Base-by-base conservation (phyloP, 2,888 invertebrate genomes). In the Seira ritae region DNA sequence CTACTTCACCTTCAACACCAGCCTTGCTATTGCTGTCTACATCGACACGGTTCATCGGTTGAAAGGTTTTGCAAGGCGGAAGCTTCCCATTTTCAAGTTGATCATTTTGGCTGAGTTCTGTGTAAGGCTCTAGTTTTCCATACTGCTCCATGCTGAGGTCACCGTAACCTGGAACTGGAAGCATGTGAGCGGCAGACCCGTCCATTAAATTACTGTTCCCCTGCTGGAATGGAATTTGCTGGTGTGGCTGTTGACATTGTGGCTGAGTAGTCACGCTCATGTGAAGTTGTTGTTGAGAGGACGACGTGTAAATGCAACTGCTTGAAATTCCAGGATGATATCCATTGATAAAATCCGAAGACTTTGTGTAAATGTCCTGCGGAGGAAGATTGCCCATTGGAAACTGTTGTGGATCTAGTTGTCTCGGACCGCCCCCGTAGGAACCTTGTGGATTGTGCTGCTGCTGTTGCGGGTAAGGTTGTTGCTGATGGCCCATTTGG, bases 71-170 rank as follows among this genome's bases (percentile, higher is more conserved):
- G 60, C 85, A 85, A n/a, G 77, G 68, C 67, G 82, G 31, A 8
- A 31, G 77, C 68, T 88, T 88, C 60, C 75, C 84, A 22, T 80
- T 31, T 24, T 76, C 75, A 1, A 66, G 31, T 31, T 31, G 31
- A 31, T 31, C 62, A 20, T 92, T 92, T 85, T 93, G 92, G 42
- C 94, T 90, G 79, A 94, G 91, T 87, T 94, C 94, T 4, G 94
- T 93, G 89, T 94, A 94, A 0, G 94, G 93, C 90, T 95, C 95
- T 89, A 95, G 92, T 91, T 95, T 94, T 91, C 92, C 94, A 90
- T 92, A 82, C 89, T 90, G 92, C 91, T 93, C 93, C 88, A 94
- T 93, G 91, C 93, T 94, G 89, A 95, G 91, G 90, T 93, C 94
- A 60, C 94, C 94, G 90, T 95, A 95, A 89, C 94, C 68, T 90